A percentile compares a stretch with the other conserved stretches of the same genome.
Conservation (phyloP, 1,140 invertebrate species). For the Bombus waltoni region DNA sequence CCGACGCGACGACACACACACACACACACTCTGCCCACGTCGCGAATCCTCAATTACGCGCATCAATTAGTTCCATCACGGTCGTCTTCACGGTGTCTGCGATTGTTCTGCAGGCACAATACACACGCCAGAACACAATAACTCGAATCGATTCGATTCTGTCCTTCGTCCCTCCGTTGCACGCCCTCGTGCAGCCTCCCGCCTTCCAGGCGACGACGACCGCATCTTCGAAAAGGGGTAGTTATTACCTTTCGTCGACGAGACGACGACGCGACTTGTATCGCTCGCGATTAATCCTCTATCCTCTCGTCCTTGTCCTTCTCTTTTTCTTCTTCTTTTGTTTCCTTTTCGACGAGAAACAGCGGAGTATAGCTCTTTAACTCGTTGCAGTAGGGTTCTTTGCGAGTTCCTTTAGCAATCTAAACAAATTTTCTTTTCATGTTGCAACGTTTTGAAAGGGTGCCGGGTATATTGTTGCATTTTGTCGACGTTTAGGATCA, state of each 20-base stretch:
- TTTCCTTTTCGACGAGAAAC: too few relatives aligned
- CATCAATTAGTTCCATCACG: conserved; percentile 52
- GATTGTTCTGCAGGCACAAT: conserved; percentile 44
- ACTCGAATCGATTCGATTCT: conserved; percentile 47
- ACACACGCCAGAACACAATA: conserved; percentile 43
- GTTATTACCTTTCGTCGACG: conserved; percentile 25
- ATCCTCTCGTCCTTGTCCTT: neutral
- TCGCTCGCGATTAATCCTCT: conserved; percentile 8
- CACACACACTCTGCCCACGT: neutral
- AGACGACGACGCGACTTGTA: conserved; percentile 14
- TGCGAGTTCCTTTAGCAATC: too few relatives aligned
- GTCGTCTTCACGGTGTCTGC: conserved; percentile 47
- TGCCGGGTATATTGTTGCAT: too few relatives aligned
- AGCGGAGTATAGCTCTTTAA: too few relatives aligned
- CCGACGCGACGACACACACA: neutral
- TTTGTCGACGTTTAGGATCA: too few relatives aligned
- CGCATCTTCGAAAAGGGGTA: neutral
- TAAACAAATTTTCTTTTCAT: too few relatives aligned
- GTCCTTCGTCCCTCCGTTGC: conserved; percentile 14
- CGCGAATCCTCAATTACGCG: conserved; percentile 44
- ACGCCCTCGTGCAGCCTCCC: neutral
- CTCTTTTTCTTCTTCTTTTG: neutral
- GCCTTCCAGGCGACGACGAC: neutral
- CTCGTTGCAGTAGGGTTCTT: too few relatives aligned
- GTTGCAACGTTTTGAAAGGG: too few relatives aligned